Conservation (phyloP, 2,113 vertebrate genomes). For the Mesembrinibis cayennensis region DNA sequence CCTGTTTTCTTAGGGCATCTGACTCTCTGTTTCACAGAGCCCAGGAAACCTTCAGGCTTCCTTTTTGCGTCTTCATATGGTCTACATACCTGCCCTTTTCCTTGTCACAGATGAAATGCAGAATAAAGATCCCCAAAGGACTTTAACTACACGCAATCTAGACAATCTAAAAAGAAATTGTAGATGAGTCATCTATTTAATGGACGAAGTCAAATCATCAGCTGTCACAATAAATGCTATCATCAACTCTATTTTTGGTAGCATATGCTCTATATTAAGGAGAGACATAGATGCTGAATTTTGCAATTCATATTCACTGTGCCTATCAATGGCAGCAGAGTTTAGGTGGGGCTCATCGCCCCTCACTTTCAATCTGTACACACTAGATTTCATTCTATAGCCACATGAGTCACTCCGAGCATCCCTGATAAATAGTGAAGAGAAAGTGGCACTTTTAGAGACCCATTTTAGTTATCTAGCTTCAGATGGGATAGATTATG, state of each 20-base stretch:
- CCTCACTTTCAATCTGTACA: neutral
- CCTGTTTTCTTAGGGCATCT: neutral
- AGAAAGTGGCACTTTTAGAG: neutral
- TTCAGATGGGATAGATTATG: neutral
- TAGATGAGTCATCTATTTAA: neutral
- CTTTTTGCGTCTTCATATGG: neutral
- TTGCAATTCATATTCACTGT: neutral
- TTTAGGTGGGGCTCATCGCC: neutral
- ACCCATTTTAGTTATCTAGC: neutral
- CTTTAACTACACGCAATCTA: neutral
- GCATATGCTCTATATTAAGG: neutral
- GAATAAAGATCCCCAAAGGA: neutral
- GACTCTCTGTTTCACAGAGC: conserved; percentile 7
- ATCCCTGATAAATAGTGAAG: neutral
- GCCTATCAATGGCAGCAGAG: neutral
- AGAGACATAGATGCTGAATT: neutral
- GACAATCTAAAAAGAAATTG: neutral
- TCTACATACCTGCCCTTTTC: neutral
- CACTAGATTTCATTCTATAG: neutral
- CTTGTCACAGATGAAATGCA: neutral
- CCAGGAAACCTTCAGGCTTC: conserved; percentile 2
- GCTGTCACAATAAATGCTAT: neutral
- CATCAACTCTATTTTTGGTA: neutral
- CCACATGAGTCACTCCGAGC: neutral
- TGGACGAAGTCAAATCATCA: conserved; percentile 2